Evolutionary conservation across 2,797 vertebrate genomes (phyloP).

Genomic region (Myripristis murdjan): DNA sequence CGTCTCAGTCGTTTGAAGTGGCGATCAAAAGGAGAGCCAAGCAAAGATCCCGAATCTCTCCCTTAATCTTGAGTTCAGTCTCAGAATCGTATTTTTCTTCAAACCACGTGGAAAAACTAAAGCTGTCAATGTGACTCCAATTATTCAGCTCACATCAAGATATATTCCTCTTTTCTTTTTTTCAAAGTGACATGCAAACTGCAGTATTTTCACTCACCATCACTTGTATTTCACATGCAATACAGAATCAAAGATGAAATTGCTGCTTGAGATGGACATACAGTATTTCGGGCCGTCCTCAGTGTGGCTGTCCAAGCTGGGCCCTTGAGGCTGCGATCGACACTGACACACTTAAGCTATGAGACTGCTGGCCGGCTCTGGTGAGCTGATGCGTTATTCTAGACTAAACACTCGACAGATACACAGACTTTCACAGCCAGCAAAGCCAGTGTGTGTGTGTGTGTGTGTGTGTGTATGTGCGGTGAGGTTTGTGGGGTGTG

Average conservation of each 20-base stretch:
- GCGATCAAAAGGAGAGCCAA: slow-evolving; percentile 19
- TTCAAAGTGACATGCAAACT: too few species aligned
- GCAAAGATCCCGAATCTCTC: neutral
- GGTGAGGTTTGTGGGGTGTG: slow-evolving; percentile 2
- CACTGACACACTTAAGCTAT: slow-evolving; percentile 55
- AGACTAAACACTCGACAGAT: slow-evolving; percentile 67
- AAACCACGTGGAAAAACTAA: slow-evolving; percentile 7
- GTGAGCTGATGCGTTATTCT: slow-evolving; percentile 41
- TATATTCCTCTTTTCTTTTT: neutral
- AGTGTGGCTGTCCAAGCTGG: slow-evolving; percentile 13
- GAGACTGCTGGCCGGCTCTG: slow-evolving; percentile 37
- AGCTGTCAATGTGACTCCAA: neutral
- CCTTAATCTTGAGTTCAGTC: slow-evolving; percentile 12
- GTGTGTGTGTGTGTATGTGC: neutral
- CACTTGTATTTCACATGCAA: too few species aligned
- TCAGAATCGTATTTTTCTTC: neutral
- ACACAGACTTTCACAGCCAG: slow-evolving; percentile 56
- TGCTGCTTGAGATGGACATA: neutral
- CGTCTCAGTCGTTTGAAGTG: slow-evolving; percentile 23
- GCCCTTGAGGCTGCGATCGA: slow-evolving; percentile 25
- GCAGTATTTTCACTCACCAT: too few species aligned
- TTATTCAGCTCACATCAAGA: slow-evolving; percentile 1
- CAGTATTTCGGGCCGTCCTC: slow-evolving; percentile 2
- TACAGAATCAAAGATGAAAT: neutral
- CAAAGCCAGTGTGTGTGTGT: neutral